Percentiles rank a stretch among this genome's conserved stretches.
phyloP scores from a whole-genome alignment of 2,797 vertebrate genomes.

The Cryptoblepharus egeriae region DNA sequence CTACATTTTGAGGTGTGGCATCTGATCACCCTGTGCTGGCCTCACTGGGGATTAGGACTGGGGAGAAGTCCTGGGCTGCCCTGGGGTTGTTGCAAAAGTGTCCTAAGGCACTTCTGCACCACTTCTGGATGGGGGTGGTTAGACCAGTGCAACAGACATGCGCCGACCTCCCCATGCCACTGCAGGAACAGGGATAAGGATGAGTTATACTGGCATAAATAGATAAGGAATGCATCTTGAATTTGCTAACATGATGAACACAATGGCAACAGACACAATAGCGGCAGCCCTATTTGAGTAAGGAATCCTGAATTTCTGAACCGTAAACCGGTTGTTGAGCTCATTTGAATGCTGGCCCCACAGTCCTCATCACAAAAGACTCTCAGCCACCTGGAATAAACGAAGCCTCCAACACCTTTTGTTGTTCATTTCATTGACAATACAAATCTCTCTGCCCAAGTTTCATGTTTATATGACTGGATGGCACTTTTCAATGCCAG shows the following conservation, averaged over 20 bases:
- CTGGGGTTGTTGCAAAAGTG: too few relatives aligned
- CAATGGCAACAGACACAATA: neutral
- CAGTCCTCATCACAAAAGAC: neutral
- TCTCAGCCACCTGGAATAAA: neutral
- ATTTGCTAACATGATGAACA: neutral
- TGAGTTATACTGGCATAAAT: too few relatives aligned
- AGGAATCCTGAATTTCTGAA: neutral
- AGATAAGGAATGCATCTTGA: too few relatives aligned
- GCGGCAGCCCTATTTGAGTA: neutral
- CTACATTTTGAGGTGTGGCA: too few relatives aligned
- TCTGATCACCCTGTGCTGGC: too few relatives aligned
- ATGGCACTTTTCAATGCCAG: neutral
- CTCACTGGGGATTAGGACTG: too few relatives aligned
- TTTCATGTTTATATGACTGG: constrained; percentile 11
- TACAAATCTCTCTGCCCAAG: neutral
- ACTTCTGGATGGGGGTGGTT: too few relatives aligned
- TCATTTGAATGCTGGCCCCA: neutral
- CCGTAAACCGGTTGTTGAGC: neutral
- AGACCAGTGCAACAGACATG: too few relatives aligned
- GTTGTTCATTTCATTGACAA: neutral
- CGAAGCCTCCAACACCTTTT: neutral
- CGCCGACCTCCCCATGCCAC: too few relatives aligned
- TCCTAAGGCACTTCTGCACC: too few relatives aligned
- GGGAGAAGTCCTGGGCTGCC: too few relatives aligned
- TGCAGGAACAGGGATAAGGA: too few relatives aligned